phyloP scores from a whole-genome alignment of 2,888 invertebrate genomes.

The Drosophila seclusa region DNA sequence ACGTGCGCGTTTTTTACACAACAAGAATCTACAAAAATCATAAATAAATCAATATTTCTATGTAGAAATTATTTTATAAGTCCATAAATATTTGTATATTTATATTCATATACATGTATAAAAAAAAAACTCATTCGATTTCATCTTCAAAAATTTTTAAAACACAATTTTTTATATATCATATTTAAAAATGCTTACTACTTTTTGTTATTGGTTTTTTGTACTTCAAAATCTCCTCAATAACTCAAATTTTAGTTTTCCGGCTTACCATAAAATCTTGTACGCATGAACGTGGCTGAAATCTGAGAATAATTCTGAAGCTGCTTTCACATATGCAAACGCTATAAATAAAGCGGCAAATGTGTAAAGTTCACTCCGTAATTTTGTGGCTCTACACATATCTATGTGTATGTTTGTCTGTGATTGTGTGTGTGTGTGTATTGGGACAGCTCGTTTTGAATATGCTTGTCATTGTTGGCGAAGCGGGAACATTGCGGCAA shows the following conservation, averaged over 20 bases:
- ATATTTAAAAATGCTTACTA: background rate
- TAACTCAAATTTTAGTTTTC: background rate
- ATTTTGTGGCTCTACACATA: slow-evolving; percentile 22
- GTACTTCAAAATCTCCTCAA: background rate
- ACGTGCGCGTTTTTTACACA: background rate
- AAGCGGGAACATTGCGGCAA: slow-evolving; percentile 58
- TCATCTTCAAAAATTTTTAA: background rate
- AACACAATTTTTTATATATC: background rate
- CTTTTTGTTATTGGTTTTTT: background rate
- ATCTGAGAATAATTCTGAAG: slow-evolving; percentile 29
- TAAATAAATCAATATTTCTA: background rate
- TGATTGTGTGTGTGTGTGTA: slow-evolving; percentile 3
- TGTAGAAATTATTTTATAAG: background rate
- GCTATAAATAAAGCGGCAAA: slow-evolving; percentile 72
- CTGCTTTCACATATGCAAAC: slow-evolving; percentile 38
- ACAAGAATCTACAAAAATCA: background rate
- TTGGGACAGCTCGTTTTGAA: slow-evolving; percentile 54
- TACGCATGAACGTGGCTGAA: slow-evolving; percentile 39
- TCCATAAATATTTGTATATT: background rate
- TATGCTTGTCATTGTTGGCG: slow-evolving; percentile 73
- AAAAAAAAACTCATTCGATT: background rate
- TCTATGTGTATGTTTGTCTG: slow-evolving; percentile 1
- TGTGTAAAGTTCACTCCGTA: slow-evolving; percentile 67
- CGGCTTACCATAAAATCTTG: background rate
- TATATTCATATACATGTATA: background rate